A percentile compares a stretch with the other conserved stretches of the same genome.
These are phyloP conservation scores for Sardinella longiceps DNA, from an alignment of 2,797 vertebrate species.

Conservation along the genomic window DNA sequence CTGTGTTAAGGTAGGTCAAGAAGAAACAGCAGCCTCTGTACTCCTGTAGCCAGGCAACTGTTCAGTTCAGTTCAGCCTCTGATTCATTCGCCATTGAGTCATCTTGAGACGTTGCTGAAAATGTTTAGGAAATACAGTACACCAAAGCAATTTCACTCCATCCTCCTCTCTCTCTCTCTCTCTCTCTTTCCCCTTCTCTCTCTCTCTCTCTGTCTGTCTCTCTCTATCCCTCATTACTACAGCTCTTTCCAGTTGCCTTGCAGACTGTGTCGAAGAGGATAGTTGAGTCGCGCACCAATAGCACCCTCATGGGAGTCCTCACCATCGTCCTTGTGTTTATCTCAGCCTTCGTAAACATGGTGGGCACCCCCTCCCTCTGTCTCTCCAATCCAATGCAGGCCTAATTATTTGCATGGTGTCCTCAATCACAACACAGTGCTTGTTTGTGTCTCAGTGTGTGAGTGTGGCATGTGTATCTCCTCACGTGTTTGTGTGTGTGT, in stretches of 20 bases:
- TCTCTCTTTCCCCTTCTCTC: not conserved
- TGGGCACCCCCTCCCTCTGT: slow-evolving; percentile 58
- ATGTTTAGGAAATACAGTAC: not conserved
- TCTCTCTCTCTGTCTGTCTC: not conserved
- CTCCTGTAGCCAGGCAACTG: slow-evolving; percentile 54
- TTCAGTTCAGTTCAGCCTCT: not conserved
- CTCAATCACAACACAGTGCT: slow-evolving; percentile 13
- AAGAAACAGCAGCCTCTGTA: slow-evolving; percentile 13
- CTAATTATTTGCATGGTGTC: slow-evolving; percentile 2
- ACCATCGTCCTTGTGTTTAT: slow-evolving; percentile 90
- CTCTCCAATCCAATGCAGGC: not conserved
- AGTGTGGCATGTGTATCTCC: too few relatives aligned
- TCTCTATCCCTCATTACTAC: slow-evolving; percentile 23
- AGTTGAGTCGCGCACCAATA: slow-evolving; percentile 88
- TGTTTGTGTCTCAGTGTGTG: not conserved
- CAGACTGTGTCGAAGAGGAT: slow-evolving; percentile 87
- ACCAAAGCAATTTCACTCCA: not conserved
- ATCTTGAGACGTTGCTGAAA: not conserved
- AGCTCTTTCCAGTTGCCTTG: slow-evolving; percentile 84
- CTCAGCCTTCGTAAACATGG: slow-evolving; percentile 92
- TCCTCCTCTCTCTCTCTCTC: not conserved
- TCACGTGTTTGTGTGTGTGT: not conserved
- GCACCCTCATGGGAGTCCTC: slow-evolving; percentile 87
- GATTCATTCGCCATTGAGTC: not conserved
- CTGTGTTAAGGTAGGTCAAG: slow-evolving; percentile 84